Percentiles rank a stretch among this genome's conserved stretches.
Conservation (phyloP, 1,140 invertebrate genomes). For the Drosophila obscura region DNA sequence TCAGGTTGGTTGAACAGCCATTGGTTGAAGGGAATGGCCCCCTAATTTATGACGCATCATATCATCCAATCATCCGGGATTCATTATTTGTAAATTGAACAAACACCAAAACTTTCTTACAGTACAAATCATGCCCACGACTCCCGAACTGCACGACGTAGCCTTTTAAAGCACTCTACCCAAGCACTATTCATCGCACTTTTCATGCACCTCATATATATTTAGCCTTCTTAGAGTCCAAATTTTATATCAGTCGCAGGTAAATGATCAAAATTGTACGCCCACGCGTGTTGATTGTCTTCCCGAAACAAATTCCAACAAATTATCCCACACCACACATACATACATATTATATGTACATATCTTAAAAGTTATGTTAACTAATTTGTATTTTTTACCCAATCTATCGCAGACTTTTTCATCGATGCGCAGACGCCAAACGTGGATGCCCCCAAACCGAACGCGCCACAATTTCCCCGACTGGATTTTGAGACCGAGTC, state of each 20-base stretch:
- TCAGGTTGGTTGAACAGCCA: constrained; percentile 59
- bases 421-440: constrained; percentile 63
- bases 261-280: constrained; percentile 42
- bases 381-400: not conserved
- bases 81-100: constrained; percentile 35
- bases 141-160: constrained; percentile 69
- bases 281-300: not conserved
- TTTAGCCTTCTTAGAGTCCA: constrained; percentile 26
- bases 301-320: not conserved
- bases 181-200: constrained; percentile 19
- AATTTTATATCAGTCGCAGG: constrained; percentile 49
- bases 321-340: constrained; percentile 4
- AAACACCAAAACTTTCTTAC: constrained; percentile 56
- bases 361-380: not conserved
- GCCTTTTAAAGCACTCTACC: constrained; percentile 57
- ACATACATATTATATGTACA: not conserved
- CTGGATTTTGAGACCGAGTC: constrained; percentile 24
- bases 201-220: constrained; percentile 34
- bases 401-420: constrained; percentile 56
- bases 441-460: constrained; percentile 6
- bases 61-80: constrained; percentile 24
- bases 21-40: not conserved
- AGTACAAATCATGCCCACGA: constrained; percentile 74
- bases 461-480: constrained; percentile 10
- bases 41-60: not conserved